phyloP scores from a whole-genome alignment of 1,140 invertebrate genomes.

The Bathynomus jamesi region DNA sequence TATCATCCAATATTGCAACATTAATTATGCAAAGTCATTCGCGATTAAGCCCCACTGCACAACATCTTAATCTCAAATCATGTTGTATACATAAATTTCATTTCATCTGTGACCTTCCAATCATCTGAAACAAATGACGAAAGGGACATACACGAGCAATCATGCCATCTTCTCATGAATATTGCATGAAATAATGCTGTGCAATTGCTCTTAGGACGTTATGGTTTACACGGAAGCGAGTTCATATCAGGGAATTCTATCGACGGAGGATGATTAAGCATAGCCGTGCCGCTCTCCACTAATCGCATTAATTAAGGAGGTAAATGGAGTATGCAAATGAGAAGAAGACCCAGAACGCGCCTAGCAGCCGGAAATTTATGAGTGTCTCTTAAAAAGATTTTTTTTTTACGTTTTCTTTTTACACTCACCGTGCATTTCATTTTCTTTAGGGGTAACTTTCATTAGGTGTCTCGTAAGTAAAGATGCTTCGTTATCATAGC shows the following conservation, averaged over 20 bases:
- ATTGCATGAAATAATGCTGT: background rate
- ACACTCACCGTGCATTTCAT: background rate
- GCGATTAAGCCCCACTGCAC: background rate
- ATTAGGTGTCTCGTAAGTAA: background rate
- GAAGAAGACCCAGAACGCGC: background rate
- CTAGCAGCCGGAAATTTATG: background rate
- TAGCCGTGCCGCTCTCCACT: conserved; percentile 22
- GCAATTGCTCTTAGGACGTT: background rate
- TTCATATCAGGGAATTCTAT: conserved; percentile 33
- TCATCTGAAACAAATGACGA: background rate
- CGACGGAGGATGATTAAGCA: conserved; percentile 29
- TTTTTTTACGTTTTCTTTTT: background rate
- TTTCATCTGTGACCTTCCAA: background rate
- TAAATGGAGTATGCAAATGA: conserved; percentile 35
- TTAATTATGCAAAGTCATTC: background rate
- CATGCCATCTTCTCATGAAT: conserved; percentile 1
- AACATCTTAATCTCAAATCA: conserved; percentile 1
- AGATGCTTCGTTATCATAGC: background rate
- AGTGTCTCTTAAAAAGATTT: background rate
- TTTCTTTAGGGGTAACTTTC: conserved; percentile 1
- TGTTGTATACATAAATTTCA: background rate
- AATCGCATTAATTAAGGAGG: conserved; percentile 35
- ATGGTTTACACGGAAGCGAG: conserved; percentile 8
- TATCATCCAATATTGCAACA: background rate
- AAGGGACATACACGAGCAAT: background rate